These are phyloP conservation scores for Chironomus riparius DNA, from an alignment of 2,888 invertebrate species.

Conservation along the genomic window DNA sequence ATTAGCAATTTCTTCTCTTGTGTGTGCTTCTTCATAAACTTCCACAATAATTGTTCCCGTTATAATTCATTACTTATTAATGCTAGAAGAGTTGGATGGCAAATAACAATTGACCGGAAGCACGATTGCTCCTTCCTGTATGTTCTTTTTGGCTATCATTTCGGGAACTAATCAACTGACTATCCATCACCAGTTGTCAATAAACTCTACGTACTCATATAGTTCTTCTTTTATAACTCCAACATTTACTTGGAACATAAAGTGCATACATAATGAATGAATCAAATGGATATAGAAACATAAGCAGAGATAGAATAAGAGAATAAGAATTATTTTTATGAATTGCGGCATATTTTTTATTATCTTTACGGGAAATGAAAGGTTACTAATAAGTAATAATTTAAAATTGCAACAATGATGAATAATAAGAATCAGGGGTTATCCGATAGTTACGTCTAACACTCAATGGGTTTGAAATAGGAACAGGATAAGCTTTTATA, in stretches of 20 bases:
- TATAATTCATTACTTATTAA: conserved; percentile 1
- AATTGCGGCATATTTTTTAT: conserved; percentile 1
- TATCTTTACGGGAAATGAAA: conserved; percentile 8
- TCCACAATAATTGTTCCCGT: background rate
- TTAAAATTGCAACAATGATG: background rate
- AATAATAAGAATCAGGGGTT: background rate
- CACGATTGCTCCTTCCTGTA: conserved; percentile 1
- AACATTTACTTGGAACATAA: background rate
- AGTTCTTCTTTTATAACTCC: background rate
- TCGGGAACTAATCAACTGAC: background rate
- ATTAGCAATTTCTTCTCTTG: conserved; percentile 6
- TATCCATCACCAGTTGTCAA: background rate
- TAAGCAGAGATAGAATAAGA: background rate
- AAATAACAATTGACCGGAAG: conserved; percentile 19
- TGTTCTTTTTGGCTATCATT: background rate
- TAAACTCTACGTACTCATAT: background rate
- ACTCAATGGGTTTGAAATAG: no score
- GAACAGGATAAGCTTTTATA: no score
- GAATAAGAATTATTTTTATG: background rate
- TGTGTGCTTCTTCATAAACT: background rate
- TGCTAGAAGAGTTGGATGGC: background rate
- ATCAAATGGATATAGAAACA: background rate
- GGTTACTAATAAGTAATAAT: background rate
- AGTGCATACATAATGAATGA: conserved; percentile 18
- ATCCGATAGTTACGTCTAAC: no score